phyloP scores from a whole-genome alignment of 2,888 invertebrate species.

The Gibbula magus region DNA sequence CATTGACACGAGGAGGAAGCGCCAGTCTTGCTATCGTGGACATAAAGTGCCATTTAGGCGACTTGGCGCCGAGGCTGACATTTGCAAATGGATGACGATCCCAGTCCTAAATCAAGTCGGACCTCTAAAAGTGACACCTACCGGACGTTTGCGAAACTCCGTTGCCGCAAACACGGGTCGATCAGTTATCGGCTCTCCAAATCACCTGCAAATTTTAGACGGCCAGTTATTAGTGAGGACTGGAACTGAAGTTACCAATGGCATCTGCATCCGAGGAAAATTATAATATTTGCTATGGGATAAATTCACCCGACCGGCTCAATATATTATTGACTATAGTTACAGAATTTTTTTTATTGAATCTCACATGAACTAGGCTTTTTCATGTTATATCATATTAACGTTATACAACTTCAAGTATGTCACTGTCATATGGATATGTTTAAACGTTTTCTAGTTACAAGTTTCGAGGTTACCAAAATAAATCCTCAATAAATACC shows the following conservation, averaged over 20 bases:
- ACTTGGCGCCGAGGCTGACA: slow-evolving; percentile 2
- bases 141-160: background rate
- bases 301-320: no score
- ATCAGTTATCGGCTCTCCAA: background rate
- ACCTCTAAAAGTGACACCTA: background rate
- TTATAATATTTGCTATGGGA: no score
- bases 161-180: background rate
- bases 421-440: no score
- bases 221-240: background rate
- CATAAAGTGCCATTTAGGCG: slow-evolving; percentile 10
- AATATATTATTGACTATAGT: no score
- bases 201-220: background rate
- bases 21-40: background rate
- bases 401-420: no score
- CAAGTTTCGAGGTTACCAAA: no score
- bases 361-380: no score
- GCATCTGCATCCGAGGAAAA: background rate
- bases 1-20: slow-evolving; percentile 9
- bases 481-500: no score
- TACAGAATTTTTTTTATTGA: no score
- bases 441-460: no score
- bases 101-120: background rate
- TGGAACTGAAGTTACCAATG: background rate
- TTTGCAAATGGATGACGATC: slow-evolving; percentile 8
- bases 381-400: no score